Conservation (phyloP, 2,888 invertebrate genomes). For the Orthonevra nobilis region DNA sequence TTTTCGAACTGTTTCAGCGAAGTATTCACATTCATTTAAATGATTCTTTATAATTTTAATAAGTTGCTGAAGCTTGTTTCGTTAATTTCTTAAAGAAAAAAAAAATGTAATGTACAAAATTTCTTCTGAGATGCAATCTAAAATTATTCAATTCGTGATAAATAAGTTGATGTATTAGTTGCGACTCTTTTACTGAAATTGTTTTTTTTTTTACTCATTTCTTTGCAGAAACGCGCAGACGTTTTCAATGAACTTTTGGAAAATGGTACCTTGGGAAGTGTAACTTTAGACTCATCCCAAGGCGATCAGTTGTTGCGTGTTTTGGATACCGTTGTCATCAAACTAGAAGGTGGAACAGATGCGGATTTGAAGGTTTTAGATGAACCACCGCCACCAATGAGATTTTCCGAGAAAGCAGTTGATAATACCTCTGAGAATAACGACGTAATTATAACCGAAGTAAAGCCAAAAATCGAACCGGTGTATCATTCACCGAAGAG, state of each 20-base stretch:
- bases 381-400: slow-evolving; percentile 81
- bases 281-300: slow-evolving; percentile 92
- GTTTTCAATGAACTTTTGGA: slow-evolving; percentile 93
- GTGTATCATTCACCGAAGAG: slow-evolving; percentile 72
- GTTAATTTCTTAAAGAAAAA: too few species aligned
- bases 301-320: slow-evolving; percentile 90
- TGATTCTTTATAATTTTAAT: too few species aligned
- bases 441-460: slow-evolving; percentile 75
- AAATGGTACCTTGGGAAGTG: slow-evolving; percentile 86
- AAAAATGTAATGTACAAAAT: too few species aligned
- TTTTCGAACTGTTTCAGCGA: too few species aligned
- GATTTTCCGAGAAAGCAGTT: slow-evolving; percentile 73
- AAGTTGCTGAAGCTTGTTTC: too few species aligned
- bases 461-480: slow-evolving; percentile 71
- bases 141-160: too few species aligned
- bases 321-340: slow-evolving; percentile 97
- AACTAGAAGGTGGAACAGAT: slow-evolving; percentile 95
- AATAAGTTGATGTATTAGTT: too few species aligned
- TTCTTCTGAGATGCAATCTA: too few species aligned
- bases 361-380: slow-evolving; percentile 94
- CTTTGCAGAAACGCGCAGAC: slow-evolving; percentile 88
- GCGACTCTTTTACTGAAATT: too few species aligned
- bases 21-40: too few species aligned
- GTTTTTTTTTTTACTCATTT: background rate
- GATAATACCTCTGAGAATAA: slow-evolving; percentile 73